Evolutionary conservation across 2,888 invertebrate species (phyloP).

Genomic region (Ophioninae sp.): DNA sequence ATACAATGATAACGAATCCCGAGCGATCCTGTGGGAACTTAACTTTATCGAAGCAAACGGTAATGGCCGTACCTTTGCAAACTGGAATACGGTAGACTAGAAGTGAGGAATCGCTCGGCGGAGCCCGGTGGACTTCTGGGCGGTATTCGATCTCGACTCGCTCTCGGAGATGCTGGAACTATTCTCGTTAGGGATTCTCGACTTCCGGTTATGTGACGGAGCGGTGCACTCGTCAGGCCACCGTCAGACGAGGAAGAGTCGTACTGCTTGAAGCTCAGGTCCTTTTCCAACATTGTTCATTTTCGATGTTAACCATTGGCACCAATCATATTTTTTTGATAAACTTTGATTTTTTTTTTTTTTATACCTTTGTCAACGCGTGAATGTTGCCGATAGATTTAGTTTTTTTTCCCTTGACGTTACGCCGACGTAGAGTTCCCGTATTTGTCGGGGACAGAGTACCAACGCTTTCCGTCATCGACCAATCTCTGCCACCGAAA

Average conservation of each 20-base stretch:
- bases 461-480: constrained; percentile 82
- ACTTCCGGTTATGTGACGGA: constrained; percentile 77
- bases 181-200: constrained; percentile 78
- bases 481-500: constrained; percentile 93
- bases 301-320: not conserved
- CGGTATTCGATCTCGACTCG: constrained; percentile 75
- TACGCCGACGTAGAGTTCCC: constrained; percentile 83
- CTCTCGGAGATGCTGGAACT: constrained; percentile 76
- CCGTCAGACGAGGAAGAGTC: constrained; percentile 78
- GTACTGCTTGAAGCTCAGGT: constrained; percentile 78
- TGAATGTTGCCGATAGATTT: constrained; percentile 85
- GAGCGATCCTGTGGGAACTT: not conserved
- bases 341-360: not conserved
- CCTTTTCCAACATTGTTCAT: constrained; percentile 69
- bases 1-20: not conserved
- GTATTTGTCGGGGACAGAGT: constrained; percentile 81
- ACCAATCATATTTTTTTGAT: not conserved
- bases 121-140: constrained; percentile 78
- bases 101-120: constrained; percentile 76
- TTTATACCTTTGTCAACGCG: constrained; percentile 79
- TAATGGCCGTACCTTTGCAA: constrained; percentile 74
- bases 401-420: constrained; percentile 86
- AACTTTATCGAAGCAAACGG: not conserved
- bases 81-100: constrained; percentile 77
- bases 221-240: constrained; percentile 73